Conservation (phyloP, 2,888 invertebrate species). For the Sinelater perroti region DNA sequence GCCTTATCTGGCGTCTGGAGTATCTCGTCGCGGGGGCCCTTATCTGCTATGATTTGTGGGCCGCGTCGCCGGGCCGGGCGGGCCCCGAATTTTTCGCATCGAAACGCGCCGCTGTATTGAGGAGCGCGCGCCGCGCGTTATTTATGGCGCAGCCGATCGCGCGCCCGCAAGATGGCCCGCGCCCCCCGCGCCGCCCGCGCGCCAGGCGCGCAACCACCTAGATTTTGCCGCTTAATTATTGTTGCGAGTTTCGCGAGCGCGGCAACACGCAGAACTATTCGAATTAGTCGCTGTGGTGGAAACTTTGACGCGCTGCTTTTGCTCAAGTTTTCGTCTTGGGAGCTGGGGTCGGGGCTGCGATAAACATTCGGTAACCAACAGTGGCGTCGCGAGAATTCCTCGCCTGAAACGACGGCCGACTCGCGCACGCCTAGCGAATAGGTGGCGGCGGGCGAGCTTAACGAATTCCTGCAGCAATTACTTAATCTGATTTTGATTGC, state of each 20-base stretch:
- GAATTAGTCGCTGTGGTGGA: slow-evolving; percentile 43
- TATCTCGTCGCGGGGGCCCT: slow-evolving; percentile 47
- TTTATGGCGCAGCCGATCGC: slow-evolving; percentile 14
- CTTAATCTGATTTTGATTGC: slow-evolving; percentile 11
- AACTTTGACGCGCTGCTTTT: slow-evolving; percentile 41
- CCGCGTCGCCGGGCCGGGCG: slow-evolving; percentile 33
- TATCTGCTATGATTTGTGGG: slow-evolving; percentile 54
- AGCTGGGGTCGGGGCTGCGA: slow-evolving; percentile 35
- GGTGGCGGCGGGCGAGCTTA: slow-evolving; percentile 1
- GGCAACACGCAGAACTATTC: slow-evolving; percentile 49
- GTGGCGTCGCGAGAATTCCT: slow-evolving; percentile 30
- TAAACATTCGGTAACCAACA: slow-evolving; percentile 42
- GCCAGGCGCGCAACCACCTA: slow-evolving; percentile 47
- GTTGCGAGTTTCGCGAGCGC: slow-evolving; percentile 51
- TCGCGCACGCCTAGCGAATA: slow-evolving; percentile 23
- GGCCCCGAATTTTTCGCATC: slow-evolving; percentile 26
- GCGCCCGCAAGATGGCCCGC: too few species aligned
- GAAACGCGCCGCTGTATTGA: slow-evolving; percentile 25
- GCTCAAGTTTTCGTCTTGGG: slow-evolving; percentile 45
- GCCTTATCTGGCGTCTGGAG: slow-evolving; percentile 46
- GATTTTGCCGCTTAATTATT: slow-evolving; percentile 52
- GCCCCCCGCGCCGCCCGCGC: too few species aligned
- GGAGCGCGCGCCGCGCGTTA: slow-evolving; percentile 12
- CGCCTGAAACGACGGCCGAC: slow-evolving; percentile 22
- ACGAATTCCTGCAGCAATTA: slow-evolving; percentile 21